Conservation (phyloP, 2,888 invertebrate species). For the Pterobdella sp. region DNA sequence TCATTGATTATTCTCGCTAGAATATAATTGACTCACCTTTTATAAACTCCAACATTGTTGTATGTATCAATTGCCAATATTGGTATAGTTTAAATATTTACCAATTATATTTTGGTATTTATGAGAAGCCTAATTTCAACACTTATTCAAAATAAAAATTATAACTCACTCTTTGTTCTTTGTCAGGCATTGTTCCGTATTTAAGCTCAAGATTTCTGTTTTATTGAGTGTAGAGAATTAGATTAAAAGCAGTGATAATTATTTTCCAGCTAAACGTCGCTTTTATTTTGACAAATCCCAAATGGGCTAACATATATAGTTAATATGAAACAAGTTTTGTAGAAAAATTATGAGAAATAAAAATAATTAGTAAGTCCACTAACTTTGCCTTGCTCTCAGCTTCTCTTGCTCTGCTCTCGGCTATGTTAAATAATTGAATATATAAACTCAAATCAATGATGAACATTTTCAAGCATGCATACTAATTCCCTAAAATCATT, state of each 20-base stretch:
- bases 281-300: too few relatives aligned
- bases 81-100: too few relatives aligned
- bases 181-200: conserved; percentile 25
- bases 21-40: too few relatives aligned
- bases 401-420: conserved; percentile 48
- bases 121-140: background rate
- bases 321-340: background rate
- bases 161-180: conserved; percentile 23
- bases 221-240: too few relatives aligned
- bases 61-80: too few relatives aligned
- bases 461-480: background rate
- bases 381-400: conserved; percentile 51
- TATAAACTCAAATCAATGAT: too few relatives aligned
- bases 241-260: too few relatives aligned
- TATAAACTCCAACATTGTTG: too few relatives aligned
- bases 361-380: conserved; percentile 24
- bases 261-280: too few relatives aligned
- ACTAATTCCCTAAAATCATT: too few relatives aligned
- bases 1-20: too few relatives aligned
- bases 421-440: conserved; percentile 30
- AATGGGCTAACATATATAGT: background rate
- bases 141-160: background rate
- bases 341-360: background rate
- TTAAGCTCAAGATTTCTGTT: conserved; percentile 23
- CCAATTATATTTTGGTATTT: background rate